Evolutionary conservation across 2,113 vertebrate species (phyloP).

Genomic region (Pandion haliaetus): DNA sequence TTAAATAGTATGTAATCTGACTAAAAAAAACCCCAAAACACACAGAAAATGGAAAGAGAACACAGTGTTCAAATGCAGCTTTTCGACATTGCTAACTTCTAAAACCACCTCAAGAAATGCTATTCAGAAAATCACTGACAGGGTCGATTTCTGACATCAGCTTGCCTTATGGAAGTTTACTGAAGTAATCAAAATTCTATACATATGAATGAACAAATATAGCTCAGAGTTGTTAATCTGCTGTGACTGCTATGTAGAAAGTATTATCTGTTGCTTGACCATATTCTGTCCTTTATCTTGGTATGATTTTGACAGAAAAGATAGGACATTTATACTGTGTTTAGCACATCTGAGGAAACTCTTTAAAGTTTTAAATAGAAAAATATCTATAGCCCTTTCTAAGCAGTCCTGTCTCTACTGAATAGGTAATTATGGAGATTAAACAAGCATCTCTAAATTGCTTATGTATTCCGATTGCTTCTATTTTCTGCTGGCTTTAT

Average conservation of each 20-base stretch:
- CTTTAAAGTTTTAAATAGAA: slow-evolving; percentile 32
- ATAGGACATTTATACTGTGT: background rate
- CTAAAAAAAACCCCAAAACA: background rate
- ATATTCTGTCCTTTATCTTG: background rate
- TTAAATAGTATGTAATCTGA: background rate
- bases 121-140: background rate
- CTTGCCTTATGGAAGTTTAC: background rate
- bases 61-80: background rate
- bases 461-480: slow-evolving; percentile 26
- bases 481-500: slow-evolving; percentile 34
- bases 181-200: background rate
- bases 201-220: background rate
- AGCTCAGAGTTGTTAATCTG: background rate
- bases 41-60: background rate
- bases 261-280: background rate
- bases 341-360: background rate
- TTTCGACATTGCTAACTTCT: background rate
- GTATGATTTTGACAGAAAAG: background rate
- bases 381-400: background rate
- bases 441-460: slow-evolving; percentile 24
- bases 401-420: background rate
- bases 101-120: background rate
- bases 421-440: slow-evolving; percentile 46
- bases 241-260: background rate
- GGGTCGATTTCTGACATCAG: background rate